phyloP scores from a whole-genome alignment of 2,888 invertebrate species.

The Mythimna pallens region DNA sequence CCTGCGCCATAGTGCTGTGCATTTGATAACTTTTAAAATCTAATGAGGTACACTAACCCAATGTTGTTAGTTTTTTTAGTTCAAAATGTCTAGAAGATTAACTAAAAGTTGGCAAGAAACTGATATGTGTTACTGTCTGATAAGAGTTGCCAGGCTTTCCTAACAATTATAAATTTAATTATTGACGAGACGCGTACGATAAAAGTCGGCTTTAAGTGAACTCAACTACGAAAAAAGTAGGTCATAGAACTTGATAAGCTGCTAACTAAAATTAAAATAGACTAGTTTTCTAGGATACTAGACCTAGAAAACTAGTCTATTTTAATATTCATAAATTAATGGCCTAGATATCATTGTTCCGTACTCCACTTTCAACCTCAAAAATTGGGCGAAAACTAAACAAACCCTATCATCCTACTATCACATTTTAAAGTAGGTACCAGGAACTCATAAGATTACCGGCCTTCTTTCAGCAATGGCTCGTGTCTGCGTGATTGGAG shows the following conservation, averaged over 20 bases:
- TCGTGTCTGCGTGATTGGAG: constrained; percentile 94
- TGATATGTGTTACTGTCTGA: background rate
- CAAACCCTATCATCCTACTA: background rate
- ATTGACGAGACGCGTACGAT: background rate
- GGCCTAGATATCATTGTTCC: too few species aligned
- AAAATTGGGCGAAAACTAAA: background rate
- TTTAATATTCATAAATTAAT: background rate
- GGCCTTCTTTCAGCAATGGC: constrained; percentile 73
- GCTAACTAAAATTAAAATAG: too few species aligned
- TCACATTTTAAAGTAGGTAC: constrained; percentile 1
- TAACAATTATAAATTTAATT: constrained; percentile 14
- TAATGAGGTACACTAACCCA: too few species aligned
- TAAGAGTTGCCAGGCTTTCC: constrained; percentile 30
- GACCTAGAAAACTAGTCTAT: background rate
- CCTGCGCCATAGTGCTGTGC: too few species aligned
- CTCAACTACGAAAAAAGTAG: background rate
- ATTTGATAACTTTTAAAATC: too few species aligned
- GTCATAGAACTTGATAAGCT: background rate
- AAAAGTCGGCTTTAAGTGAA: background rate
- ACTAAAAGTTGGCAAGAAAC: background rate
- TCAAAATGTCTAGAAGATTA: background rate
- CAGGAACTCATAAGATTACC: constrained; percentile 24
- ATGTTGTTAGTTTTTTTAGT: background rate
- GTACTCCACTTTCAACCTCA: too few species aligned
- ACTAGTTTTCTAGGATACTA: background rate